Base-by-base conservation (phyloP, 2,888 invertebrate genomes). In the Cephus rjabovi region DNA sequence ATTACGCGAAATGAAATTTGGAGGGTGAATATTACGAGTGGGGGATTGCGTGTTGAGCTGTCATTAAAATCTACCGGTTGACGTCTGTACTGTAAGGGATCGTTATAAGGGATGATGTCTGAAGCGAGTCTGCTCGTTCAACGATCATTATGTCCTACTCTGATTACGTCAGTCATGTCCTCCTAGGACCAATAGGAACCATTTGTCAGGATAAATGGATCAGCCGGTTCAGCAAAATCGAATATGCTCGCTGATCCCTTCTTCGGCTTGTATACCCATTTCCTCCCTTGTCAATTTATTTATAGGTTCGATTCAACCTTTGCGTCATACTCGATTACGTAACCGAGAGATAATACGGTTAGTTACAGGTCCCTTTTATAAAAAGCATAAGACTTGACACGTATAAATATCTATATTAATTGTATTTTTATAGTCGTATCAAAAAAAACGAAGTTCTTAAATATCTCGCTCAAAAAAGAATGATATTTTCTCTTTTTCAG, bases 401-500 rank as follows among this genome's bases (percentile, higher is more conserved):
- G 2, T 0, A 30, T 12, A 12, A 1, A 12, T 11, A 69, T 70
- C n/a, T 31, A 12, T n/a, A 30, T n/a, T 12, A n/a, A 1, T n/a
- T 23, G 6, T n/a, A 31, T 70, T n/a, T 70, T 4, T 30, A 6
- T 11, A 40, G 15, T 40, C 40, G 1, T 40, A 37, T 37, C 3
- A 12, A 12, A 0, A 12, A 15, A 15, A 15, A 9, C 9, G 2
- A 23, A 23, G 9, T 9, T 23, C 23, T 40, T 2, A 23, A 2
- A 23, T 15, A 23, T 56, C 0, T 2, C 9, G 0, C 15, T 56
- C 0, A 56, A 56, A 56, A 40, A 23, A 56, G 3, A 0, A 6
- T 4, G 0, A 4, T 6, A 0, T 56, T 23, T 9, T 56, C 15
- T 86, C 81, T 88, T 86, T 93, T 92, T 2, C 94, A 97, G 97